phyloP scores from a whole-genome alignment of 2,797 vertebrate species.

The Leptoclinus maculatus region DNA sequence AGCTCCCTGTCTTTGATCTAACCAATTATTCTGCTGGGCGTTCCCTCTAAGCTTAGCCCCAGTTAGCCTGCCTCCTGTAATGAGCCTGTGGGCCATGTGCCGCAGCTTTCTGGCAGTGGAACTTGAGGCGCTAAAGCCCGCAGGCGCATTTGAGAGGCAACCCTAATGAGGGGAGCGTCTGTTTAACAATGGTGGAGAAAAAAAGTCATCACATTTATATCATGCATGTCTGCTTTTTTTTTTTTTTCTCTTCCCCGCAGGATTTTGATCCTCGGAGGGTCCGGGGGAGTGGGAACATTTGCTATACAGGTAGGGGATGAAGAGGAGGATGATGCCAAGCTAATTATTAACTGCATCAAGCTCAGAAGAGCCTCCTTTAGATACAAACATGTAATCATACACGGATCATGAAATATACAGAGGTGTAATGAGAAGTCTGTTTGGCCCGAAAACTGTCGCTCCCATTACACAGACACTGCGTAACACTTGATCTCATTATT shows the following conservation, averaged over 20 bases:
- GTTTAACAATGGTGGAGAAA: neutral
- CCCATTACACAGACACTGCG: slow-evolving; percentile 16
- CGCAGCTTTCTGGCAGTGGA: slow-evolving; percentile 21
- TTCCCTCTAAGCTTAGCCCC: slow-evolving; percentile 10
- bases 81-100: slow-evolving; percentile 21
- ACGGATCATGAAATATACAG: neutral
- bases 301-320: slow-evolving; percentile 89
- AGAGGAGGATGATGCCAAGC: neutral
- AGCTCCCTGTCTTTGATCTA: slow-evolving; percentile 35
- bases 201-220: neutral
- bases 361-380: neutral
- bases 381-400: neutral
- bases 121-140: slow-evolving; percentile 13
- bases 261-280: slow-evolving; percentile 93
- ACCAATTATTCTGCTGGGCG: slow-evolving; percentile 29
- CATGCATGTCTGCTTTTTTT: neutral
- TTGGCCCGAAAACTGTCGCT: slow-evolving; percentile 23
- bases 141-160: slow-evolving; percentile 23
- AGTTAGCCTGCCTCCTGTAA: slow-evolving; percentile 20
- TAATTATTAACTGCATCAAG: no score
- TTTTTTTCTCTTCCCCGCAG: slow-evolving; percentile 71
- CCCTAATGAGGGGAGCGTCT: slow-evolving; percentile 14
- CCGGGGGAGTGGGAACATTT: slow-evolving; percentile 96
- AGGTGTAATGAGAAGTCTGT: neutral
- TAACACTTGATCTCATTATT: slow-evolving; percentile 24